Conservation (phyloP, 2,888 invertebrate genomes). For the Odontocolon sp. region DNA sequence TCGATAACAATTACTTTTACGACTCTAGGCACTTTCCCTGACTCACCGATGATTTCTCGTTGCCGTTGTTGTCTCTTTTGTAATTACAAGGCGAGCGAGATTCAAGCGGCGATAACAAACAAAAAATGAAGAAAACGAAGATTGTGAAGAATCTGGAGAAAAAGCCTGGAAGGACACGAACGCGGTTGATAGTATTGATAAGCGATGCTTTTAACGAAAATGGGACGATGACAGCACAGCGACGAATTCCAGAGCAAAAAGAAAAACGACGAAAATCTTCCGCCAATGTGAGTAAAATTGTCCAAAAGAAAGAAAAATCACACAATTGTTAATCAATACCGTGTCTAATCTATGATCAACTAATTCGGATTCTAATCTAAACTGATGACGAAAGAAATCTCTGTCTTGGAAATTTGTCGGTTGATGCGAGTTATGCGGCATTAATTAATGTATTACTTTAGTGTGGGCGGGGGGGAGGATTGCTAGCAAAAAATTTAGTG, state of each 20-base stretch:
- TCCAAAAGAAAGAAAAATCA: slow-evolving; percentile 51
- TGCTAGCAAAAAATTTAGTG: slow-evolving; percentile 13
- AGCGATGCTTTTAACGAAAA: background rate
- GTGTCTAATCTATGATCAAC: slow-evolving; percentile 34
- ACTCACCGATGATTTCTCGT: background rate
- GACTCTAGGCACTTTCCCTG: slow-evolving; percentile 14
- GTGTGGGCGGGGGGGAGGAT: slow-evolving; percentile 3
- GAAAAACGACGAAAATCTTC: background rate
- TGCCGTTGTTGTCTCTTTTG: slow-evolving; percentile 10
- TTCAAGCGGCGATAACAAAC: too few species aligned
- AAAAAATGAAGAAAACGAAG: too few species aligned
- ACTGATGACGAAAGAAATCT: slow-evolving; percentile 1
- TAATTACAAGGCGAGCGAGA: too few species aligned
- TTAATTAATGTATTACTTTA: slow-evolving; percentile 50
- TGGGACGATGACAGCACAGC: background rate
- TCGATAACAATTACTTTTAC: background rate
- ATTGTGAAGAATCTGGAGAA: too few species aligned
- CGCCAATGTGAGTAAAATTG: slow-evolving; percentile 38
- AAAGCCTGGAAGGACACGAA: slow-evolving; percentile 21
- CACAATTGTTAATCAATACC: slow-evolving; percentile 53
- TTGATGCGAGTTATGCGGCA: slow-evolving; percentile 53
- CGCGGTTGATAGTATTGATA: background rate
- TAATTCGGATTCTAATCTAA: slow-evolving; percentile 14
- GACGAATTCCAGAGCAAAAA: background rate
- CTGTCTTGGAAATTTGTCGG: too few species aligned